Percentiles rank a stretch among this genome's conserved stretches.
Evolutionary conservation across 2,888 invertebrate species (phyloP).

Genomic region (Mesopsocus fuscifrons): DNA sequence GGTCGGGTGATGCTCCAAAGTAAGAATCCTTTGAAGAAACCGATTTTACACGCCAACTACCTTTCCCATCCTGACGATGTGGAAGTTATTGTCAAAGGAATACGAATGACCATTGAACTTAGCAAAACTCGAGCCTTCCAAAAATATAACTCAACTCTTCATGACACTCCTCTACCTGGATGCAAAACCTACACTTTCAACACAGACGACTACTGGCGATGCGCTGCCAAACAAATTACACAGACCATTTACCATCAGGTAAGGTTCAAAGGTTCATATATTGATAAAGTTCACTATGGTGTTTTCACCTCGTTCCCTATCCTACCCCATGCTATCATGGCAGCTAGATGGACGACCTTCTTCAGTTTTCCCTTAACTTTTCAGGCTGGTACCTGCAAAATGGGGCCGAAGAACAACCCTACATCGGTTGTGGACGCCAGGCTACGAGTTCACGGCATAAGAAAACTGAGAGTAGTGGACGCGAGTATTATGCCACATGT

Average conservation of each 20-base stretch:
- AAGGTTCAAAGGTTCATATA: no score
- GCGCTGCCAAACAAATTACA: conserved; percentile 18
- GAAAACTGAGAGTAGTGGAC: conserved; percentile 23
- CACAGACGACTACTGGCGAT: conserved; percentile 21
- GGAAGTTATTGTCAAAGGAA: conserved; percentile 21
- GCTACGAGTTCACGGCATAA: conserved; percentile 19
- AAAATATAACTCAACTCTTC: conserved; percentile 13
- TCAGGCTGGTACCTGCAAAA: conserved; percentile 12
- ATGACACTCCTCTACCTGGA: conserved; percentile 8
- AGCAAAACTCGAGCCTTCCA: conserved; percentile 19
- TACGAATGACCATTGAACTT: conserved; percentile 29
- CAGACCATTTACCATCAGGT: conserved; percentile 7
- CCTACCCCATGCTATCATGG: no score
- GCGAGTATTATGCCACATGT: conserved; percentile 23
- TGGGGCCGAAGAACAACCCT: conserved; percentile 15
- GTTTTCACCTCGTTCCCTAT: no score
- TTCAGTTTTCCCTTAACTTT: neutral
- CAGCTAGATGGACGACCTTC: no score
- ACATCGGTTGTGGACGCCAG: conserved; percentile 13
- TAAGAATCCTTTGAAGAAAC: conserved; percentile 48
- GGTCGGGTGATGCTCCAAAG: conserved; percentile 39
- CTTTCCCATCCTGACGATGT: conserved; percentile 35
- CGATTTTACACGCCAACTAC: conserved; percentile 61
- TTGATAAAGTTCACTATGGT: no score
- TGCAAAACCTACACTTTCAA: conserved; percentile 5